phyloP scores from a whole-genome alignment of 2,888 invertebrate species.

The Ichneumon xanthorius region DNA sequence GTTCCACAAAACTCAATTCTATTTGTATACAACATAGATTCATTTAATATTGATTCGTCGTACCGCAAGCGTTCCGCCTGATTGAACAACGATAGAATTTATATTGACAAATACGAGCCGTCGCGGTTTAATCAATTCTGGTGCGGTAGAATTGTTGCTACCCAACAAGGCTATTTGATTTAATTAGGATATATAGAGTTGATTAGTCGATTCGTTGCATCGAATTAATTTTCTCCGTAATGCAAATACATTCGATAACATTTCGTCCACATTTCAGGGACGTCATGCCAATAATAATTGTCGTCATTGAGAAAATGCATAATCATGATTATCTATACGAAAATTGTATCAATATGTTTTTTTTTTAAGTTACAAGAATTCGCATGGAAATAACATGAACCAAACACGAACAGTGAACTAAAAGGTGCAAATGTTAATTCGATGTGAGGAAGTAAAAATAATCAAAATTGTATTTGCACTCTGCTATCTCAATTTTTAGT shows the following conservation, averaged over 20 bases:
- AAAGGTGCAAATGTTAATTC: no score
- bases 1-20: not conserved
- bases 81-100: conserved; percentile 56
- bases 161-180: conserved; percentile 49
- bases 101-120: conserved; percentile 47
- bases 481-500: no score
- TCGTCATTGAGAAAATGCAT: not conserved
- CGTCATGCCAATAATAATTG: not conserved
- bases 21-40: conserved; percentile 29
- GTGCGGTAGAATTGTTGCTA: conserved; percentile 50
- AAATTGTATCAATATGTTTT: not conserved
- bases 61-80: conserved; percentile 24
- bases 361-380: not conserved
- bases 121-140: conserved; percentile 59
- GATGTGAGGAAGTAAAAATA: no score
- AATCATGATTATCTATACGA: not conserved
- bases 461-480: no score
- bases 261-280: not conserved
- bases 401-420: not conserved
- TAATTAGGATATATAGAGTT: conserved; percentile 62
- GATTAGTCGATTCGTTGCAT: conserved; percentile 61
- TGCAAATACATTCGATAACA: conserved; percentile 19
- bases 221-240: conserved; percentile 54
- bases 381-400: not conserved
- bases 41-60: conserved; percentile 38